Percentiles rank a stretch among this genome's conserved stretches.
Evolutionary conservation across 2,797 vertebrate species (phyloP).

Genomic region (Buceros bicornis): DNA sequence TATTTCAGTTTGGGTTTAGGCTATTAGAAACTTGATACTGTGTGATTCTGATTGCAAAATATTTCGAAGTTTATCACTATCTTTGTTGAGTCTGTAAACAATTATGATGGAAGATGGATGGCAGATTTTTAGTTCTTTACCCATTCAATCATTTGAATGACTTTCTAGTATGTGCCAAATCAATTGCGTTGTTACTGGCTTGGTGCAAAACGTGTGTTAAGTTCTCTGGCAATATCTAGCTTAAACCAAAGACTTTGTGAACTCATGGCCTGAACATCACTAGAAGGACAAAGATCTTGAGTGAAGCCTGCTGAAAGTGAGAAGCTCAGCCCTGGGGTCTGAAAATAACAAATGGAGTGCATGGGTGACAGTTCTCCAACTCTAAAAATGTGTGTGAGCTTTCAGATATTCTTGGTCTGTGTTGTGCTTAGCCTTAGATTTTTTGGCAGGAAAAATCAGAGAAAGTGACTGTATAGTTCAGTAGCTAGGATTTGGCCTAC

Average conservation of each 20-base stretch:
- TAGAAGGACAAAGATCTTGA: not conserved
- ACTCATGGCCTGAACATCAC: not conserved
- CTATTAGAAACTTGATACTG: not conserved
- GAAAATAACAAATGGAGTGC: not conserved
- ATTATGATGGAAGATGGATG: not conserved
- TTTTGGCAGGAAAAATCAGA: not conserved
- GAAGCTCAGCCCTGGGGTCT: not conserved
- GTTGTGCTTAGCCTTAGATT: not conserved
- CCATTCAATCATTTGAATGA: not conserved
- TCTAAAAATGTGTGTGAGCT: not conserved
- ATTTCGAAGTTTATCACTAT: not conserved
- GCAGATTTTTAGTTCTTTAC: not conserved
- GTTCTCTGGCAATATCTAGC: not conserved
- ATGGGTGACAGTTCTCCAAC: not conserved
- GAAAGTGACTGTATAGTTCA: not conserved
- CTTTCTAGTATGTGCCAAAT: not conserved
- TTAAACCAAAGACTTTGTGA: not conserved
- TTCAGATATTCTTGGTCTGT: not conserved
- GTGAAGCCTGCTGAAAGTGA: not conserved
- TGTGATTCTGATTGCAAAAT: not conserved
- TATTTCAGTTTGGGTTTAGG: not conserved
- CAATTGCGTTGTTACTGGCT: not conserved
- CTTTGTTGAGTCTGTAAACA: not conserved
- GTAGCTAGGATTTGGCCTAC: not conserved
- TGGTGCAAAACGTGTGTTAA: not conserved